Evolutionary conservation across 2,888 invertebrate species (phyloP), one percentile per base, ranked within the genome.

Genomic region (Netelia fuscicornis): DNA sequence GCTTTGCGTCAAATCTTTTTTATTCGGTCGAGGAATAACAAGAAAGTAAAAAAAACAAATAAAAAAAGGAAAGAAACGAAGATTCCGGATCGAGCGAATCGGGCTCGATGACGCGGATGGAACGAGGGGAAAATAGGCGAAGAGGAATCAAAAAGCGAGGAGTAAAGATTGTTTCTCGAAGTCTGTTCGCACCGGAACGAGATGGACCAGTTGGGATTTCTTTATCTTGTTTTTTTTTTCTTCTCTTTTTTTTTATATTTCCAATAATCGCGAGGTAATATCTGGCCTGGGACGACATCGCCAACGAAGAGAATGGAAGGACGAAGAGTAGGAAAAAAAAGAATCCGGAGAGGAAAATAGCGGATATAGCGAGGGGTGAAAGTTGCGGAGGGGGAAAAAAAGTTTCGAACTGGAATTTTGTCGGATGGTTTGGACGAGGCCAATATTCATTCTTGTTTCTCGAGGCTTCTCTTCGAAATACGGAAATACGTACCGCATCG

Each of bases 241-340:
- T 17, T 17, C 17, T 17, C 1, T 30, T 5, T 30, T 30, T 30
- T 30, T 0, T 30, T 30, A 30, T 30, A 30, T 30, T 52, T 10
- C 58, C 44, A 5, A 30, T 9, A 76, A 76, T 76, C 65, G 8
- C 23, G 42, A 65, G 44, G 52, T 62, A 74, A 64, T 64, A 74
- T 64, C 37, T 23, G 42, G n/a, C 23, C 65, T 20, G 11, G 54
- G 44, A 44, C n/a, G 48, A 64, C n/a, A 23, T n/a, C 9, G 10
- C 10, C 37, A 13, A 1, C 25, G 44, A 17, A 23, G 60, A 48
- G 48, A 17, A 23, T 17, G 17, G 30, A 30, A 54, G 17, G 54
- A 64, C 10, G 44, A 65, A 65, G 37, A 65, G 65, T 2, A 42
- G 3, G 17, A 2, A 13, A 62, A 13, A 58, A 9, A 58, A 0